Evolutionary conservation across 2,888 invertebrate species (phyloP).

Genomic region (Papilio protenor): DNA sequence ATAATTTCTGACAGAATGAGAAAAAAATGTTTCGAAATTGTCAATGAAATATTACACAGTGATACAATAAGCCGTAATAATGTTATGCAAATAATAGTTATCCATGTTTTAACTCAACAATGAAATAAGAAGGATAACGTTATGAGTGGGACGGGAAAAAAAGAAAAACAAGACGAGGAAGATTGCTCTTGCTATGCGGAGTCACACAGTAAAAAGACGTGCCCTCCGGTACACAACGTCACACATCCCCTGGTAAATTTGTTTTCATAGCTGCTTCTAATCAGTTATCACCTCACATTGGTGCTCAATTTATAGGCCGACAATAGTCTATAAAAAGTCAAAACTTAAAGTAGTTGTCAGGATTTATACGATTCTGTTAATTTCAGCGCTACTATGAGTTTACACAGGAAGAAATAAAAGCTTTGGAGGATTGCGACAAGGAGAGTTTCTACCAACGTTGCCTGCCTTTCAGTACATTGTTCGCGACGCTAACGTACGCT

Average conservation of each 20-base stretch:
- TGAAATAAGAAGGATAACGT: slow-evolving; percentile 49
- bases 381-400: slow-evolving; percentile 86
- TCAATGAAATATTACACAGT: slow-evolving; percentile 30
- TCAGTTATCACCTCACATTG: too few species aligned
- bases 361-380: neutral
- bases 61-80: slow-evolving; percentile 20
- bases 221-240: slow-evolving; percentile 64
- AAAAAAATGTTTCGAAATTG: slow-evolving; percentile 36
- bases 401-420: slow-evolving; percentile 88
- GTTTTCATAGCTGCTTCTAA: neutral
- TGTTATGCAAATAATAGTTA: slow-evolving; percentile 44
- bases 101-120: slow-evolving; percentile 53
- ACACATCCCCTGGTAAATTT: slow-evolving; percentile 73
- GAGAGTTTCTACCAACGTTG: slow-evolving; percentile 92
- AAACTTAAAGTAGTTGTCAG: neutral
- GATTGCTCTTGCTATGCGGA: slow-evolving; percentile 60
- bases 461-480: slow-evolving; percentile 86
- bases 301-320: too few species aligned
- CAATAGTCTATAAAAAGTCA: too few species aligned
- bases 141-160: slow-evolving; percentile 63
- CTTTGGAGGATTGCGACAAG: slow-evolving; percentile 89
- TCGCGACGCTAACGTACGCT: slow-evolving; percentile 86
- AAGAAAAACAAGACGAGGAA: slow-evolving; percentile 53
- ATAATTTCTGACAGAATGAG: slow-evolving; percentile 49
- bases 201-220: slow-evolving; percentile 53